Percentiles rank a stretch among this genome's conserved stretches.
Conservation (phyloP, 1,140 invertebrate species). For the Plectrocnemia conspersa region DNA sequence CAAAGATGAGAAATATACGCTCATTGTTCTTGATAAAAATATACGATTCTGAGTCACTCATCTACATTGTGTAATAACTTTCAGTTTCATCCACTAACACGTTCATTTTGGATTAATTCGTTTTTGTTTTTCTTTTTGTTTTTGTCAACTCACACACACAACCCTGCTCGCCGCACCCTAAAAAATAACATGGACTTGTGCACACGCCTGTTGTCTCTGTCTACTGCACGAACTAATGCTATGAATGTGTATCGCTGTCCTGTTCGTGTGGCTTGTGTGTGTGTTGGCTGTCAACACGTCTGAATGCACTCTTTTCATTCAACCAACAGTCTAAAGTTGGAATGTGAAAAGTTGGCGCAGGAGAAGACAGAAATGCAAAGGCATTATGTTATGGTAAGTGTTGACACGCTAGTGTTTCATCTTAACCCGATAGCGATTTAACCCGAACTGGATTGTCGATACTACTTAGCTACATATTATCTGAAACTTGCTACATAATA, state of each 20-base stretch:
- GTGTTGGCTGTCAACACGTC: slow-evolving; percentile 12
- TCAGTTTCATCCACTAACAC: slow-evolving; percentile 30
- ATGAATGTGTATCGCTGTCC: slow-evolving; percentile 27
- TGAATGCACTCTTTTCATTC: slow-evolving; percentile 39
- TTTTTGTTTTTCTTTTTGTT: slow-evolving; percentile 32
- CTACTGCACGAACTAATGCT: slow-evolving; percentile 21
- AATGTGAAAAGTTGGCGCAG: slow-evolving; percentile 93
- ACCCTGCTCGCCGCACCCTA: slow-evolving; percentile 24
- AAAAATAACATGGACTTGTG: slow-evolving; percentile 10
- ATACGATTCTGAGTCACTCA: no score
- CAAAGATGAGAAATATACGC: no score
- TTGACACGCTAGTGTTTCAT: slow-evolving; percentile 17
- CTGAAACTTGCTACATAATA: no score
- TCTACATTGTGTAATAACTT: no score
- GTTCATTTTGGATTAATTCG: slow-evolving; percentile 29
- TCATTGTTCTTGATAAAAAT: no score
- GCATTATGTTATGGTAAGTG: slow-evolving; percentile 96
- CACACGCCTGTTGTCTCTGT: slow-evolving; percentile 29
- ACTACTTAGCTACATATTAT: no score
- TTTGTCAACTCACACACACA: no score
- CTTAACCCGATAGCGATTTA: no score
- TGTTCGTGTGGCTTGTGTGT: slow-evolving; percentile 15
- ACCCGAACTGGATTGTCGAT: no score
- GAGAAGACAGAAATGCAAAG: slow-evolving; percentile 98
- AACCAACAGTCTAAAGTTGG: slow-evolving; percentile 74